A percentile compares a stretch with the other conserved stretches of the same genome.
These are phyloP conservation scores for Drosophila seclusa DNA, from an alignment of 2,888 invertebrate species.

Conservation along the genomic window DNA sequence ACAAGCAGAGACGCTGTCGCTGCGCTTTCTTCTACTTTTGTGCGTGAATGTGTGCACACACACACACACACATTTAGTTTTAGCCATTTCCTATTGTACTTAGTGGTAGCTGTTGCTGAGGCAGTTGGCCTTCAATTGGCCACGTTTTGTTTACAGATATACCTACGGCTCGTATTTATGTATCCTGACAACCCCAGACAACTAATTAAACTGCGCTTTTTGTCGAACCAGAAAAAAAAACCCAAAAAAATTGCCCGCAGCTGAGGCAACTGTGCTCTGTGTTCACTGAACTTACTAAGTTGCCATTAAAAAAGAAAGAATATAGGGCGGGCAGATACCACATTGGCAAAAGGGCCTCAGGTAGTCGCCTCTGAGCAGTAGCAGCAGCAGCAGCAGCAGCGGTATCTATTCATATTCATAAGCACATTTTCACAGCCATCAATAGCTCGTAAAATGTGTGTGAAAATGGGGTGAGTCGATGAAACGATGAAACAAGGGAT, in stretches of 20 bases:
- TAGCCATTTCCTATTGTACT: slow-evolving; percentile 25
- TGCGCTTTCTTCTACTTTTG: slow-evolving; percentile 9
- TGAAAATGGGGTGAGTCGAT: slow-evolving; percentile 63
- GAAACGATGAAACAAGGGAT: slow-evolving; percentile 5
- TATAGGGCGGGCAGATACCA: slow-evolving; percentile 8
- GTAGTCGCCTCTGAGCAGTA: slow-evolving; percentile 32
- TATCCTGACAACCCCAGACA: slow-evolving; percentile 50
- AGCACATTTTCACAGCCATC: slow-evolving; percentile 77
- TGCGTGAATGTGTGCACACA: background rate
- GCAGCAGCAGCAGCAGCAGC: background rate
- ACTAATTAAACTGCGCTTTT: slow-evolving; percentile 80
- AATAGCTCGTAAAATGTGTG: slow-evolving; percentile 77
- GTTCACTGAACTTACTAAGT: slow-evolving; percentile 52
- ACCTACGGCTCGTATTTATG: slow-evolving; percentile 26
- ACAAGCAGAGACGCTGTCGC: slow-evolving; percentile 14
- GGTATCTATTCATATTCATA: slow-evolving; percentile 74
- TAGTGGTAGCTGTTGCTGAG: slow-evolving; percentile 14
- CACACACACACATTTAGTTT: slow-evolving; percentile 9
- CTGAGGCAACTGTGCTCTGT: slow-evolving; percentile 11
- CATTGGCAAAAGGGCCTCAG: slow-evolving; percentile 21
- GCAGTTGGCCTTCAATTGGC: slow-evolving; percentile 65
- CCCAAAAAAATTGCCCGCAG: slow-evolving; percentile 11
- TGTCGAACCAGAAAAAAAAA: slow-evolving; percentile 25
- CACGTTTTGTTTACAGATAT: slow-evolving; percentile 50
- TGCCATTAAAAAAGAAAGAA: slow-evolving; percentile 48